Evolutionary conservation across 92 coral and sea anemone genomes (phyloP), one percentile per base, ranked within the genome.

Genomic region (Porites cylindrica): DNA sequence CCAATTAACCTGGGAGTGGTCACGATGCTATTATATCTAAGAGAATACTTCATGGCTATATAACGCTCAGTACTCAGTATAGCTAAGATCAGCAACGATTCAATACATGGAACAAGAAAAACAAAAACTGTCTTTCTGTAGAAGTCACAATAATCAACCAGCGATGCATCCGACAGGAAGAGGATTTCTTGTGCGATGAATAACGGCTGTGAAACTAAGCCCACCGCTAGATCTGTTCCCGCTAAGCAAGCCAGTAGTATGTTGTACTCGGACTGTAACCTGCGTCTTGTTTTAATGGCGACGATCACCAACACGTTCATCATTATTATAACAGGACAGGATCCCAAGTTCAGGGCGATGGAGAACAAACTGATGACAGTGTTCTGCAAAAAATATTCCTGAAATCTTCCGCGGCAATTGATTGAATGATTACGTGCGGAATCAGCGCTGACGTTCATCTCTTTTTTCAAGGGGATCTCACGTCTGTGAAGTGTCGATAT

Each of bases 191-290:
- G n/a, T 11, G 74, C 74, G 62, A 79, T 79, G 74, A 79, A 51
- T 6, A 50, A 11, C 21, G 83, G 83, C 7, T 79, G 83, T 4
- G 73, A 20, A 20, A 66, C 14, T 2, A 79, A 4, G 1, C 83
- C 83, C 8, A 79, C 72, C 21, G 47, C 43, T 23, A 79, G 50
- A 66, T 79, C 83, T 64, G 83, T 79, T 64, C 59, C 71, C 43
- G 74, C 83, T 21, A 79, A 66, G 23, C 74, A 13, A 2, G 83
- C 83, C 62, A 79, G 47, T 73, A 79, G 6, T 10, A 79, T 79
- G 73, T 79, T 79, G 52, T 66, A 13, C 9, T 3, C 51, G 43
- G 83, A 64, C 70, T 79, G 83, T 54, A 79, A 50, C 7, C 72
- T 66, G 21, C 62, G 72, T 79, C 66, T 50, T 19, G 61, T 79